Percentiles rank a stretch among this genome's conserved stretches.
These are phyloP conservation scores for Alentia gelatinosa DNA, from an alignment of 2,888 invertebrate species.

Conservation along the genomic window DNA sequence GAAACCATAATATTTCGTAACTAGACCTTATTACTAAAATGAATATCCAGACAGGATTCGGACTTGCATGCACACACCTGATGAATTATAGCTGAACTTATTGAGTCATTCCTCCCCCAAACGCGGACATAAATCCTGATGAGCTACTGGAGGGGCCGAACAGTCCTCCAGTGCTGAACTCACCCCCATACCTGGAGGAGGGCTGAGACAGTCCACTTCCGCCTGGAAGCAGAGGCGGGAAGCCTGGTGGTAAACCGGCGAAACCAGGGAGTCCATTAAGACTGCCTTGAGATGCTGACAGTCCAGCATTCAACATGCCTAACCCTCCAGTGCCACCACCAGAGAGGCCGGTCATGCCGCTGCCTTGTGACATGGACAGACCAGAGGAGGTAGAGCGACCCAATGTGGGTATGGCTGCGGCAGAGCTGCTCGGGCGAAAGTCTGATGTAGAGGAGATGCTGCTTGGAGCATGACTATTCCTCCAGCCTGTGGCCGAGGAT, in stretches of 20 bases:
- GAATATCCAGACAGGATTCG: no score
- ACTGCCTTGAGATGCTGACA: neutral
- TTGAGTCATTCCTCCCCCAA: neutral
- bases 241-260: neutral
- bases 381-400: neutral
- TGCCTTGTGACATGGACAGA: neutral
- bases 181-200: neutral
- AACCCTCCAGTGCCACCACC: no score
- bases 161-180: neutral
- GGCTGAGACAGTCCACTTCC: neutral
- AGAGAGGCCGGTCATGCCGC: neutral
- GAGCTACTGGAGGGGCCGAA: neutral
- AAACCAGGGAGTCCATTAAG: neutral
- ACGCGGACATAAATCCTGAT: neutral
- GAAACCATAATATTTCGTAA: no score
- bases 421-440: conserved; percentile 1
- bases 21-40: no score
- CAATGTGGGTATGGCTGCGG: neutral
- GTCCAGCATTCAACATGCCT: no score
- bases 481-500: neutral
- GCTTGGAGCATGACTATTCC: neutral
- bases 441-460: neutral
- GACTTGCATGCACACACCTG: no score
- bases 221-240: neutral
- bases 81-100: neutral